Evolutionary conservation across 1,140 invertebrate species (phyloP), one percentile per base, ranked within the genome.

Genomic region (Scaptomyza pallida): DNA sequence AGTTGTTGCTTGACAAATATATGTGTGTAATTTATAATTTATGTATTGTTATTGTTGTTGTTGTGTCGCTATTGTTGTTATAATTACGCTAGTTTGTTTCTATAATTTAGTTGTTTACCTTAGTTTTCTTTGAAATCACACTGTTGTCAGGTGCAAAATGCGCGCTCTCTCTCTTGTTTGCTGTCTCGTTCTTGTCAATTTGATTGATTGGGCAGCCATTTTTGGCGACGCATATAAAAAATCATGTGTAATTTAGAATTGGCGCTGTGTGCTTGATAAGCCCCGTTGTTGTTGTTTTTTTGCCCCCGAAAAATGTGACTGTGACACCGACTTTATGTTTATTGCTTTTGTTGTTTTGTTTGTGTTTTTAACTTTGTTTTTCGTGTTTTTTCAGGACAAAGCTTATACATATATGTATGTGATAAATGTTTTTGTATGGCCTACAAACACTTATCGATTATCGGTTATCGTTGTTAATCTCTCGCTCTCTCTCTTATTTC

Each of bases 131-230:
- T 40, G 63, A 64, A 30, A 77, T 43, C 59, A 82, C 78, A 74
- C 59, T 41, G 56, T 35, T 75, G 76, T 33, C 76, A 78, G 76
- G 77, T 80, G 76, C 77, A 79, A 67, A 70, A 67, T 3, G 35
- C 56, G 56, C 56, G 30, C 33, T 55, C 50, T 47, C 72, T 26
- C 16, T 50, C 61, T 63, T 35, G 37, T 19, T 56, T 65, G 57
- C 65, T 44, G 21, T 71, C 21, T 41, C 19, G 41, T 16, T 51
- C 44, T 59, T 15, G 41, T 67, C 55, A 60, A 67, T 64, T 79
- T 70, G 73, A 72, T 77, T 83, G 79, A 83, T 83, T 83, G 79
- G 79, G 67, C 79, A 61, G 76, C 76, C 76, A 80, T 75, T 65
- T n/a, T 78, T 80, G 50, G 63, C 80, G 79, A 85, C 79, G 79